Evolutionary conservation across 2,888 invertebrate genomes (phyloP).

Genomic region (Drosophila colorata): DNA sequence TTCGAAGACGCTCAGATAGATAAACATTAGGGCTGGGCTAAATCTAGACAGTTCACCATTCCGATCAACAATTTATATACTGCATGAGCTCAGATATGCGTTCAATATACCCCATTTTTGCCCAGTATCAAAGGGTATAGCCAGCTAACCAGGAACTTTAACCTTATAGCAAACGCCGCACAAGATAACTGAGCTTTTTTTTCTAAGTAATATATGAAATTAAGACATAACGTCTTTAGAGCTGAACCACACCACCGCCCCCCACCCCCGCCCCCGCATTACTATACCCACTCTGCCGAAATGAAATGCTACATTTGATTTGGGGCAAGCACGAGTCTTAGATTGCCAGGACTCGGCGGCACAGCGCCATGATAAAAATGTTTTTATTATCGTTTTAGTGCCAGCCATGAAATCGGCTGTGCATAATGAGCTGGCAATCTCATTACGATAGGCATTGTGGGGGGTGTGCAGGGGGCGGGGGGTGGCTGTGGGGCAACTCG

Average conservation of each 20-base stretch:
- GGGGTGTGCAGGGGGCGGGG: neutral
- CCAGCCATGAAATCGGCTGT: slow-evolving; percentile 57
- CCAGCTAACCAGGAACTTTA: neutral
- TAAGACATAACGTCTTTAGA: neutral
- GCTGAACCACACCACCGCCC: neutral
- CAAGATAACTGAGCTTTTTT: neutral
- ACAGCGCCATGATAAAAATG: slow-evolving; percentile 42
- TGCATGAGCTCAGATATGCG: too few species aligned
- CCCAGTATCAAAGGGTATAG: too few species aligned
- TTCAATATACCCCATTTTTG: too few species aligned
- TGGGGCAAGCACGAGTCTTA: slow-evolving; percentile 43
- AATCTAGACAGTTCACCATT: too few species aligned
- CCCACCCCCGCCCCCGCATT: too few species aligned
- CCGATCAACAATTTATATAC: too few species aligned
- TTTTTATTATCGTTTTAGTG: slow-evolving; percentile 63
- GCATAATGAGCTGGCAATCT: slow-evolving; percentile 73
- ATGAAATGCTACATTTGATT: slow-evolving; percentile 76
- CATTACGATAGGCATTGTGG: slow-evolving; percentile 49
- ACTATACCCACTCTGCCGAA: slow-evolving; percentile 34
- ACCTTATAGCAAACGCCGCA: neutral
- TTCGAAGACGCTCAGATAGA: too few species aligned
- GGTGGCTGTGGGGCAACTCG: slow-evolving; percentile 8
- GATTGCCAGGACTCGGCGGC: slow-evolving; percentile 40
- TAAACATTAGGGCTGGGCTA: too few species aligned
- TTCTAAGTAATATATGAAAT: neutral